A percentile compares a stretch with the other conserved stretches of the same genome.
These are phyloP conservation scores for Drosophila novamexicana DNA, from an alignment of 1,140 invertebrate species.

Conservation along the genomic window DNA sequence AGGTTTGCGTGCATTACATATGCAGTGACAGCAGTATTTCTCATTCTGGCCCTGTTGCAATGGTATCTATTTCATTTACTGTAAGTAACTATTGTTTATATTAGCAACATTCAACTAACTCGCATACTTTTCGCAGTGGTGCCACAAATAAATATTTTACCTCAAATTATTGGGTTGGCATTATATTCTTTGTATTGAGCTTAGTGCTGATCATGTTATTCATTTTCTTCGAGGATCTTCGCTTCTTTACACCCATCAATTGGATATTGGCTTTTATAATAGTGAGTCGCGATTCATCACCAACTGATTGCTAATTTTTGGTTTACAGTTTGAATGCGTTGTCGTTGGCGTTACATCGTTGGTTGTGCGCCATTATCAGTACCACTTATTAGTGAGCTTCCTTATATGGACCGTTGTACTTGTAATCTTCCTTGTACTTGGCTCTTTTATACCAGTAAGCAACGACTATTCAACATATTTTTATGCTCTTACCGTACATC, in stretches of 20 bases:
- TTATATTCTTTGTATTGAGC: conserved; percentile 37
- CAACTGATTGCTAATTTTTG: background rate
- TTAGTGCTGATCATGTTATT: conserved; percentile 42
- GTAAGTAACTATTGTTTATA: conserved; percentile 27
- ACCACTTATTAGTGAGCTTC: conserved; percentile 39
- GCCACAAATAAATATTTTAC: conserved; percentile 8
- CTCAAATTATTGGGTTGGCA: conserved; percentile 33
- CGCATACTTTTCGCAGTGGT: conserved; percentile 13
- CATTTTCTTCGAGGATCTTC: conserved; percentile 56
- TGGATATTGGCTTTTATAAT: conserved; percentile 56
- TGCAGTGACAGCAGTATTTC: background rate
- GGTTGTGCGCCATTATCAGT: conserved; percentile 32
- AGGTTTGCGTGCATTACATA: conserved; percentile 21
- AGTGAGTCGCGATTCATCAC: conserved; percentile 24
- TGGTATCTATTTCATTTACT: conserved; percentile 42
- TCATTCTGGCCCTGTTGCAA: conserved; percentile 8
- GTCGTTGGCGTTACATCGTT: conserved; percentile 40
- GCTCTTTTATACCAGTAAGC: conserved; percentile 48
- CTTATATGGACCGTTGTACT: conserved; percentile 36
- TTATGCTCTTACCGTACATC: no score
- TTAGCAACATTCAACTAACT: background rate
- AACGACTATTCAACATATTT: background rate
- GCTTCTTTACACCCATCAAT: conserved; percentile 43
- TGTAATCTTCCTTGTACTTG: conserved; percentile 33
- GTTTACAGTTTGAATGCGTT: conserved; percentile 43